Conservation (phyloP, 2,113 vertebrate genomes). For the Pachycephala philippinensis region DNA sequence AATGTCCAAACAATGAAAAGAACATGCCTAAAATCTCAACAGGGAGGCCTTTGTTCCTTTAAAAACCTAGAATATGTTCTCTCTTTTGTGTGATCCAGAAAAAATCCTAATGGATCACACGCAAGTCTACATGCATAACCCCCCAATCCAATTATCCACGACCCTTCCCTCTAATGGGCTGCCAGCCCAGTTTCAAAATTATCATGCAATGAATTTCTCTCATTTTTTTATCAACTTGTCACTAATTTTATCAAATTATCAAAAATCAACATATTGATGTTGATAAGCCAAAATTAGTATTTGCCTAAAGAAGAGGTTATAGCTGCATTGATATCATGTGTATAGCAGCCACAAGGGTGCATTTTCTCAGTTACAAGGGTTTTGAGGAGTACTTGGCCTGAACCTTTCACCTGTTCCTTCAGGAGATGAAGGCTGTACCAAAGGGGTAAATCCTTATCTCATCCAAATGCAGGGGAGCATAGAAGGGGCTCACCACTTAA, state of each 20-base stretch:
- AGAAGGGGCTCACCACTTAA: neutral
- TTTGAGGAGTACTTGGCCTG: neutral
- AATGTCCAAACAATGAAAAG: neutral
- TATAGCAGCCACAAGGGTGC: neutral
- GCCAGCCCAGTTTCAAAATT: neutral
- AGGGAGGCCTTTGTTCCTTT: constrained; percentile 64
- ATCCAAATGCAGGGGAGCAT: neutral
- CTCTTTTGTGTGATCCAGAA: constrained; percentile 43
- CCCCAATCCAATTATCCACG: neutral
- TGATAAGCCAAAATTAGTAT: neutral
- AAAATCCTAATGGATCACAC: constrained; percentile 1
- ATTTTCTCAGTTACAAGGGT: neutral
- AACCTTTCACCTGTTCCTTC: neutral
- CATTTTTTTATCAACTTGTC: neutral
- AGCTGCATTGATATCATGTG: neutral
- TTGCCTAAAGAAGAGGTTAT: neutral
- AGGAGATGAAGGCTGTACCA: neutral
- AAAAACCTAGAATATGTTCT: constrained; percentile 29
- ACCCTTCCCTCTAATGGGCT: neutral
- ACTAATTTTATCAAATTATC: neutral
- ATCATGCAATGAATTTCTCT: neutral
- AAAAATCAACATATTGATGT: neutral
- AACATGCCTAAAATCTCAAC: constrained; percentile 37
- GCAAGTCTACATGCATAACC: neutral
- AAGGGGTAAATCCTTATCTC: neutral